phyloP scores from a whole-genome alignment of 2,888 invertebrate genomes.

The Polietes domitor region DNA sequence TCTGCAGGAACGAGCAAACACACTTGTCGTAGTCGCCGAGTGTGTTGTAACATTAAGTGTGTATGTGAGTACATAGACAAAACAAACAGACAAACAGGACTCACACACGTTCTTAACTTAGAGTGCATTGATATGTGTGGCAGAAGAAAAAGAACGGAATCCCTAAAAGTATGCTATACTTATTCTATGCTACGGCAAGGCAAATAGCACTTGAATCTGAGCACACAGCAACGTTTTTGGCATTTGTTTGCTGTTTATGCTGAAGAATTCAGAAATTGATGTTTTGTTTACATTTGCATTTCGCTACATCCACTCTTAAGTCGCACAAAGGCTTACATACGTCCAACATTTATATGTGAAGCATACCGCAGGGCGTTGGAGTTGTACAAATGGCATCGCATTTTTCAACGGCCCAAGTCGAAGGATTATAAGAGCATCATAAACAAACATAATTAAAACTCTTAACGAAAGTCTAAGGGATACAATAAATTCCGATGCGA shows the following conservation, averaged over 20 bases:
- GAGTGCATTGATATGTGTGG: constrained; percentile 20
- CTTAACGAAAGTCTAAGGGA: not conserved
- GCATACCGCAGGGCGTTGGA: constrained; percentile 30
- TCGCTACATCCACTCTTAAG: constrained; percentile 18
- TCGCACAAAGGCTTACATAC: constrained; percentile 19
- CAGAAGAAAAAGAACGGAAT: constrained; percentile 20
- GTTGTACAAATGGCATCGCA: constrained; percentile 26
- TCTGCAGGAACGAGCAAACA: not conserved
- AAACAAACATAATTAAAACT: constrained; percentile 28
- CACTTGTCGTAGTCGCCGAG: not conserved
- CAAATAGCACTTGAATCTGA: constrained; percentile 52
- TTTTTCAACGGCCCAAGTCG: not conserved
- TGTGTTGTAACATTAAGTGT: not conserved
- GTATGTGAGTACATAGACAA: not conserved
- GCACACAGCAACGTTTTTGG: constrained; percentile 1
- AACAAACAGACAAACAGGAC: not conserved
- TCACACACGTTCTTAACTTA: not conserved
- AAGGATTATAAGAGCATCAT: constrained; percentile 14
- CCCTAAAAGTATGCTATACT: constrained; percentile 67
- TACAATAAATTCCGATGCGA: not conserved
- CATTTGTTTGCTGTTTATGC: constrained; percentile 30
- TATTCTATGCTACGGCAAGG: constrained; percentile 51
- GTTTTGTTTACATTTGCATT: constrained; percentile 43
- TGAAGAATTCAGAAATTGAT: constrained; percentile 43
- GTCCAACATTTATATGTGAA: not conserved